phyloP scores from a whole-genome alignment of 2,888 invertebrate genomes.

The Boloria euphrosyne region DNA sequence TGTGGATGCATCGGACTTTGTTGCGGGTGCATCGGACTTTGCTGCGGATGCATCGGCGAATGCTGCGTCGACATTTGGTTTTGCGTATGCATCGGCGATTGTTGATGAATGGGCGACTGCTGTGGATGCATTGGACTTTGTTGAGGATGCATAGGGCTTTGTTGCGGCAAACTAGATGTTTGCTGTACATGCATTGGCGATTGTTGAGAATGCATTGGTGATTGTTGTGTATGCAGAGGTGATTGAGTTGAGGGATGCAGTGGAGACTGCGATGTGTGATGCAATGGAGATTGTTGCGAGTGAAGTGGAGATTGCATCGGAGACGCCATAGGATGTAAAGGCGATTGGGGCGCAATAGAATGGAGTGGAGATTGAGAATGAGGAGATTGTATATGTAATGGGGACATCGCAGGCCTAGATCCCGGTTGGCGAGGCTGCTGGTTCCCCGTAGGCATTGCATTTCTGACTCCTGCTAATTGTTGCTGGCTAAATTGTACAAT shows the following conservation, averaged over 20 bases:
- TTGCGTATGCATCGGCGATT: constrained; percentile 51
- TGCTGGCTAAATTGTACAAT: constrained; percentile 70
- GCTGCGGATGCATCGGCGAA: constrained; percentile 60
- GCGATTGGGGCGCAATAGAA: constrained; percentile 51
- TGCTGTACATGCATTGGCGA: constrained; percentile 69
- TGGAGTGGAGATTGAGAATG: constrained; percentile 56
- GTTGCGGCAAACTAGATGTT: constrained; percentile 55
- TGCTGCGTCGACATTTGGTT: constrained; percentile 63
- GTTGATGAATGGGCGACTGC: constrained; percentile 59
- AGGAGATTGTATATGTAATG: constrained; percentile 66
- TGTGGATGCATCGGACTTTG: constrained; percentile 63
- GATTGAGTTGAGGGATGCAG: constrained; percentile 68
- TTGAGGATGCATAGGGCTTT: constrained; percentile 60
- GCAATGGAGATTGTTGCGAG: constrained; percentile 68
- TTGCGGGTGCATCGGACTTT: constrained; percentile 59
- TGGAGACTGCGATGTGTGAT: constrained; percentile 67
- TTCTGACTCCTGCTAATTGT: constrained; percentile 51
- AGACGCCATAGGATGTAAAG: constrained; percentile 54
- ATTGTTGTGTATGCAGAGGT: constrained; percentile 68
- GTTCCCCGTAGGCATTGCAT: constrained; percentile 49
- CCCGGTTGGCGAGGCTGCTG: constrained; percentile 56
- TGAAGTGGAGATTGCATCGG: constrained; percentile 72
- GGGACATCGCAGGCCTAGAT: constrained; percentile 70
- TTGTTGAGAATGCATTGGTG: constrained; percentile 68
- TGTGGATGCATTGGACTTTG: constrained; percentile 56